Evolutionary conservation across 2,797 vertebrate genomes (phyloP).

Genomic region (Denticeps clupeoides): DNA sequence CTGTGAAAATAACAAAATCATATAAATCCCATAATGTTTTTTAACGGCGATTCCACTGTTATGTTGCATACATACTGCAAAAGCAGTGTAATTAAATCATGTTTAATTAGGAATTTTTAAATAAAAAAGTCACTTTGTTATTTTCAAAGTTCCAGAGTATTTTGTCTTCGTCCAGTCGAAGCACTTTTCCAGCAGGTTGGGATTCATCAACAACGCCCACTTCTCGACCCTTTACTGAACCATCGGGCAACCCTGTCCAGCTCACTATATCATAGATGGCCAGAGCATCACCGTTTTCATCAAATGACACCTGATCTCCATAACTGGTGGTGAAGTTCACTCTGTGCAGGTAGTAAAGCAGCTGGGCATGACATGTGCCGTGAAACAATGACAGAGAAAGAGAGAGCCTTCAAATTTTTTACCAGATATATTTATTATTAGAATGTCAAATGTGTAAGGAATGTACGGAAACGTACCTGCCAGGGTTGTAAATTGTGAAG

Average conservation of each 20-base stretch:
- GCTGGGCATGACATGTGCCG: no score
- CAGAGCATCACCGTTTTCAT: constrained; percentile 49
- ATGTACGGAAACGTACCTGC: no score
- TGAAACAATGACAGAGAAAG: no score
- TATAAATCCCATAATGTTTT: no score
- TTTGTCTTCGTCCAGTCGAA: constrained; percentile 38
- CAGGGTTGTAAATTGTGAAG: constrained; percentile 43
- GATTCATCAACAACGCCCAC: constrained; percentile 44
- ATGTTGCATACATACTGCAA: no score
- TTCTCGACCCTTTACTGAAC: constrained; percentile 29
- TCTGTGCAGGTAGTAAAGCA: constrained; percentile 43
- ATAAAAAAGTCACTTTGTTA: constrained; percentile 35
- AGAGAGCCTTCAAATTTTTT: no score
- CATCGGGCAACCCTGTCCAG: constrained; percentile 41
- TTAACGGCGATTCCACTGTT: no score
- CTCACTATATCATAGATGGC: constrained; percentile 57
- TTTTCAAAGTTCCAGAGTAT: constrained; percentile 51
- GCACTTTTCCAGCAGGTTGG: constrained; percentile 21
- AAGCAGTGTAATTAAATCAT: no score
- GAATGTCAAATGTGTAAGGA: no score
- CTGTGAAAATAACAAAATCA: constrained; percentile 11
- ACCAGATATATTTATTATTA: no score
- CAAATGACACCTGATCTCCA: constrained; percentile 53
- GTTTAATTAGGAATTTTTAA: no score
- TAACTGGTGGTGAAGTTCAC: constrained; percentile 50